Evolutionary conservation across 2,113 vertebrate genomes (phyloP), one percentile per base, ranked within the genome.

Genomic region (Crypturellus undulatus): DNA sequence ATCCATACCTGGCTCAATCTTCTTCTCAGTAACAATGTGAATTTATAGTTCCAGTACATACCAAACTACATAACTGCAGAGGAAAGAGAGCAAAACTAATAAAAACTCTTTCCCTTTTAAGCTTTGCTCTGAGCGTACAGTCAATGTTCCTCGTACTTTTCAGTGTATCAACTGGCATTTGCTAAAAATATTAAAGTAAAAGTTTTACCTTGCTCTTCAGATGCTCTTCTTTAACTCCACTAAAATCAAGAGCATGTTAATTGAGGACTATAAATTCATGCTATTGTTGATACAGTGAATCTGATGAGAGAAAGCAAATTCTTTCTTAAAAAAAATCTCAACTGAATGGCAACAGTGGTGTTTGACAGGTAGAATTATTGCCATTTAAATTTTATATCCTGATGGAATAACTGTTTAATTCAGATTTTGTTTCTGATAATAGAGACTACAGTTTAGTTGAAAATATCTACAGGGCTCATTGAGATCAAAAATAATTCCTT

Each of bases 381-480:
- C 40, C 45, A 87, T 89, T 76, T 91, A 79, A 65, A 72, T 90
- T 90, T 87, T 68, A 82, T 69, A 87, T 54, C 40, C 21, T 30
- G 51, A 19, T 40, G 63, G n/a, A 87, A 79, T 28, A 91, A 40
- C 11, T 19, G 26, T 82, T 87, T 65, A 45, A 9, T 82, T 43
- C 22, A 94, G 47, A 93, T 75, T 38, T 32, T 58, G 65, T 43
- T 84, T 82, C 70, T 84, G 52, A 93, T 19, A 38, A 28, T 10
- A 54, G 34, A 42, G 56, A 86, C 72, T 87, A 59, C 45, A 69
- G 16, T 67, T 52, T 58, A 84, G 69, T 89, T 93, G 81, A 95
- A 94, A 90, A 79, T 82, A 92, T 91, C 92, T 76, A 91, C 11
- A 15, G 11, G 32, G 68, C 92, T 25, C 81, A 8, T n/a, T 91